Percentiles rank a stretch among this genome's conserved stretches.
phyloP scores from a whole-genome alignment of 2,113 vertebrate species.

The Indicator maculatus region DNA sequence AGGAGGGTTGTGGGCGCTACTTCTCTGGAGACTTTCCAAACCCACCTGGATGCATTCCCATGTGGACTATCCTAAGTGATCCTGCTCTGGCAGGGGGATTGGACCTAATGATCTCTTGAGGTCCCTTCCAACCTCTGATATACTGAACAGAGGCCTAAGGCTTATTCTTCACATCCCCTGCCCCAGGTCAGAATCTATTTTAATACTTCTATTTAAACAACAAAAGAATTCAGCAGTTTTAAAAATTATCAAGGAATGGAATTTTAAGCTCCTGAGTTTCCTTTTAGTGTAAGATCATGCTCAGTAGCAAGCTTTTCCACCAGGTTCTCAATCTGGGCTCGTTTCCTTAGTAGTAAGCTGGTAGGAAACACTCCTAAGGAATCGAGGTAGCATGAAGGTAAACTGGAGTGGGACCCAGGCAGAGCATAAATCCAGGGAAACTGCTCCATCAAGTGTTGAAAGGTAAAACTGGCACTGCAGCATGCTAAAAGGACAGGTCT shows the following conservation, averaged over 20 bases:
- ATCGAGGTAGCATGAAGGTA: not conserved
- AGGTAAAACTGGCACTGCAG: constrained; percentile 24
- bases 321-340: not conserved
- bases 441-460: constrained; percentile 66
- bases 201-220: not conserved
- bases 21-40: too few relatives aligned
- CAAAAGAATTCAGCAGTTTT: not conserved
- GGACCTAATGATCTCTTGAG: too few relatives aligned
- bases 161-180: not conserved
- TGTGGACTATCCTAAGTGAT: too few relatives aligned
- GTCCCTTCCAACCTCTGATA: too few relatives aligned
- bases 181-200: not conserved
- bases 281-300: not conserved
- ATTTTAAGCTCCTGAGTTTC: not conserved
- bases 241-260: not conserved
- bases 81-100: too few relatives aligned
- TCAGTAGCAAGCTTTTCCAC: not conserved
- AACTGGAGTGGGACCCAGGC: not conserved
- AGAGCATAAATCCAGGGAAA: not conserved
- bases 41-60: too few relatives aligned
- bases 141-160: not conserved
- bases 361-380: not conserved
- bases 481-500: not conserved
- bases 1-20: too few relatives aligned
- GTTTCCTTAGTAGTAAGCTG: not conserved